Evolutionary conservation across 2,113 vertebrate genomes (phyloP).

Genomic region (Cyanoderma ruficeps): DNA sequence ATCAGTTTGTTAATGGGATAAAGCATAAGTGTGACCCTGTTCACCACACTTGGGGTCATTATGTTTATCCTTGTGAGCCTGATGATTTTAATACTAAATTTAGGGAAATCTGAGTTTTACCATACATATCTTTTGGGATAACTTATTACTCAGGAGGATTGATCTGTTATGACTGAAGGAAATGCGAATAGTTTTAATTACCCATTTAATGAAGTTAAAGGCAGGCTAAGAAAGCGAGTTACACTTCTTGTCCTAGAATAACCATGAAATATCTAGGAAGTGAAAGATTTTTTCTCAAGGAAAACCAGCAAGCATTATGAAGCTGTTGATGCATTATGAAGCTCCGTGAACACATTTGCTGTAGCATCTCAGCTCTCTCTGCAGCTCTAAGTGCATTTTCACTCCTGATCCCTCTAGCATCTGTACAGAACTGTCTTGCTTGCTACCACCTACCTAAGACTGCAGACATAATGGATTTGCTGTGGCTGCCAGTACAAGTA

Average conservation of each 20-base stretch:
- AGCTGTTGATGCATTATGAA: background rate
- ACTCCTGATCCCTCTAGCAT: background rate
- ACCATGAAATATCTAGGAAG: background rate
- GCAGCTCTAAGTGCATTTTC: background rate
- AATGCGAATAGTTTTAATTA: background rate
- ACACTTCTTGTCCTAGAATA: background rate
- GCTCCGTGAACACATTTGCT: background rate
- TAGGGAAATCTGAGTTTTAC: background rate
- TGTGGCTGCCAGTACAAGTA: slow-evolving; percentile 27
- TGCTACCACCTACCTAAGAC: background rate
- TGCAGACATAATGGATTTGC: background rate
- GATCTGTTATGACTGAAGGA: rapidly evolving
- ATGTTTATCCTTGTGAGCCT: background rate
- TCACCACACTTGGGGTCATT: background rate
- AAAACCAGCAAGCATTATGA: background rate
- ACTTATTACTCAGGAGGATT: background rate
- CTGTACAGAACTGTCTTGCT: background rate
- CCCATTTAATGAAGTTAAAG: background rate
- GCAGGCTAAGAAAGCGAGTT: background rate
- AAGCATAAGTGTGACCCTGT: background rate
- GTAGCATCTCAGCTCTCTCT: background rate
- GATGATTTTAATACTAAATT: background rate
- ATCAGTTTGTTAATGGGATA: background rate
- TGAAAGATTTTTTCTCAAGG: background rate
- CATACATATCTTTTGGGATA: background rate